phyloP scores from a whole-genome alignment of 1,140 invertebrate species.

The Aphelinus atriplicis region DNA sequence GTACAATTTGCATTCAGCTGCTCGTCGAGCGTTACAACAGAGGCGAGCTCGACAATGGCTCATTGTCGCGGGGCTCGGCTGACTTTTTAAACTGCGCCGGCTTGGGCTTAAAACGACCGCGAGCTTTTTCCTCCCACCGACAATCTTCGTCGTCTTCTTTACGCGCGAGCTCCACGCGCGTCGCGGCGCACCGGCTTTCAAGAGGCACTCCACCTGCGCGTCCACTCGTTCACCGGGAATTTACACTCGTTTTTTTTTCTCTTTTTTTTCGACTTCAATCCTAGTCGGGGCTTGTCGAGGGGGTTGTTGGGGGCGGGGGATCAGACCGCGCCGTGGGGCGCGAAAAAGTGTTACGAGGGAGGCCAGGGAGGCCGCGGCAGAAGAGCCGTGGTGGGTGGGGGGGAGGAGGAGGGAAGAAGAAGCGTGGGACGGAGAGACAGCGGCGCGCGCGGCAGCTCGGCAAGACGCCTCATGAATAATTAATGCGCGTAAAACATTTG shows the following conservation, averaged over 20 bases:
- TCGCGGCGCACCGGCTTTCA: neutral
- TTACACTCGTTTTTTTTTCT: neutral
- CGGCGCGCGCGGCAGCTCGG: neutral
- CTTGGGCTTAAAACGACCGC: too few relatives aligned
- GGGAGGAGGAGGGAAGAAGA: neutral
- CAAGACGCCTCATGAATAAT: conserved; percentile 44
- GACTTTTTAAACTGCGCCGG: too few relatives aligned
- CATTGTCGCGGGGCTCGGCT: neutral
- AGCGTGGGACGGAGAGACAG: neutral
- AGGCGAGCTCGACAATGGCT: conserved; percentile 6
- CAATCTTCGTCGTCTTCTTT: too few relatives aligned
- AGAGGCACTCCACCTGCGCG: neutral
- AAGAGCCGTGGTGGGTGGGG: neutral
- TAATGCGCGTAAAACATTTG: conserved; percentile 43
- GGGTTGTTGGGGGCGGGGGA: too few relatives aligned
- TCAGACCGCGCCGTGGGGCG: too few relatives aligned
- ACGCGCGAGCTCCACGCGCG: too few relatives aligned
- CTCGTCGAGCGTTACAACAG: neutral
- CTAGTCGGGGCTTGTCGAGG: too few relatives aligned
- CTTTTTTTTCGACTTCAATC: neutral
- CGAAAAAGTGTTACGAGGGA: too few relatives aligned
- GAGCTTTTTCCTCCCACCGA: too few relatives aligned
- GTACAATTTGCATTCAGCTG: conserved; percentile 9
- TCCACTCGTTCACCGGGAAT: neutral
- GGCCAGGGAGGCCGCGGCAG: too few relatives aligned